Conservation (phyloP, 64 coral and sea anemone genomes). For the Montipora sp. region DNA sequence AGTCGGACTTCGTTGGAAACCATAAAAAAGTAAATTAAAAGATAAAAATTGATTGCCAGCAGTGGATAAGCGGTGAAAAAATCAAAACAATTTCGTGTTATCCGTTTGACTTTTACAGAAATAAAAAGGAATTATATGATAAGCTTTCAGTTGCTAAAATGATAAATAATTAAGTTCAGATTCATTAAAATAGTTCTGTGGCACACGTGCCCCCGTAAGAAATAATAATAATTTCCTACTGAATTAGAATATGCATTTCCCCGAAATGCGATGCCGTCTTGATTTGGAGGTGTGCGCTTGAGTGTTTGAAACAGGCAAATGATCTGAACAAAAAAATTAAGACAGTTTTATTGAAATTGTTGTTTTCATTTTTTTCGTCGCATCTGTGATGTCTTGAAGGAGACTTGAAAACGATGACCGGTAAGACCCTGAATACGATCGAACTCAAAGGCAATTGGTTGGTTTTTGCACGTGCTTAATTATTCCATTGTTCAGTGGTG, state of each 20-base stretch:
- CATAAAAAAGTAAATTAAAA: background rate
- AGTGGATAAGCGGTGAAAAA: constrained; percentile 13
- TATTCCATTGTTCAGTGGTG: constrained; percentile 36
- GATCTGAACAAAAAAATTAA: background rate
- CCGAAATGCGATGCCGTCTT: background rate
- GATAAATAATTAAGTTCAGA: constrained; percentile 43
- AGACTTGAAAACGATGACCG: constrained; percentile 28
- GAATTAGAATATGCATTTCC: constrained; percentile 14
- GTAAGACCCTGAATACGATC: constrained; percentile 32
- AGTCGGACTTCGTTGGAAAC: background rate
- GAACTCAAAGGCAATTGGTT: constrained; percentile 23
- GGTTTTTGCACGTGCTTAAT: constrained; percentile 25
- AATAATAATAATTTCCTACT: constrained; percentile 32
- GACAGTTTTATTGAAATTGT: constrained; percentile 31
- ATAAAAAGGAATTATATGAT: constrained; percentile 44
- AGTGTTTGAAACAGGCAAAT: background rate
- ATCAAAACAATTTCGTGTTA: constrained; percentile 11
- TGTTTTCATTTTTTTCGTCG: constrained; percentile 44
- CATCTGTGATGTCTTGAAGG: background rate
- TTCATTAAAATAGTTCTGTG: constrained; percentile 47
- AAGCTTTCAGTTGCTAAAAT: constrained; percentile 52
- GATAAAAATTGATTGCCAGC: background rate
- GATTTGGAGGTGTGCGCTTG: too few relatives aligned
- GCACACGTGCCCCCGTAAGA: constrained; percentile 45
- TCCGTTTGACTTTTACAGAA: constrained; percentile 42